Evolutionary conservation across 2,888 invertebrate genomes (phyloP), one percentile per base, ranked within the genome.

Genomic region (Molorchus minor): DNA sequence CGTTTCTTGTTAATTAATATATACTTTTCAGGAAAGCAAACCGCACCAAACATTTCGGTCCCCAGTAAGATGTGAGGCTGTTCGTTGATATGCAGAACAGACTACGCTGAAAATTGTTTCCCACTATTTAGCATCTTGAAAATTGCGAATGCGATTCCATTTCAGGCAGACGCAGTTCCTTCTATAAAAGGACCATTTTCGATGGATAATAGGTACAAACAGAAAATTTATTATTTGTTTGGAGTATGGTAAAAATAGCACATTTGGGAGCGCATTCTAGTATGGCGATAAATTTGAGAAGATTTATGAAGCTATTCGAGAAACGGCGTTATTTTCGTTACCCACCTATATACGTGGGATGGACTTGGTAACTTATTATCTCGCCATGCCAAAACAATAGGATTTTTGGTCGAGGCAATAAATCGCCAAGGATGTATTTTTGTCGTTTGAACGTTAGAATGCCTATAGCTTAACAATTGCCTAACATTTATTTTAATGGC

Each of bases 61-160:
- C 45, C 47, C 52, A 56, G 56, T 46, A 52, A 62, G 62, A 56
- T 58, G 61, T 56, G 56, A 58, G 51, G 52, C 58, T 35, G 56
- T 65, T 68, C 56, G 68, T 73, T 71, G 65, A 71, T 71, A 73
- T 73, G 70, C 72, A 71, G 65, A 70, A 67, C 67, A 67, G 63
- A 47, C 56, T 54, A 61, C 55, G 54, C 57, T 62, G 64, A 61
- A 64, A 67, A 70, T 69, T 67, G 65, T 63, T 66, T 58, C 45
- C 54, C 62, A 59, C 61, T 44, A 44, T 56, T 56, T 60, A 57
- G 46, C 49, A 41, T 52, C 41, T 40, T 20, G 16, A 36, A 19
- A 45, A 38, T 20, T 19, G 29, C 67, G 58, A 66, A 68, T 67
- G 64, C 53, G 62, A 61, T 63, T 63, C 63, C 61, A 43, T 59